phyloP scores from a whole-genome alignment of 2,888 invertebrate species.

The Gymnocheta viridis region DNA sequence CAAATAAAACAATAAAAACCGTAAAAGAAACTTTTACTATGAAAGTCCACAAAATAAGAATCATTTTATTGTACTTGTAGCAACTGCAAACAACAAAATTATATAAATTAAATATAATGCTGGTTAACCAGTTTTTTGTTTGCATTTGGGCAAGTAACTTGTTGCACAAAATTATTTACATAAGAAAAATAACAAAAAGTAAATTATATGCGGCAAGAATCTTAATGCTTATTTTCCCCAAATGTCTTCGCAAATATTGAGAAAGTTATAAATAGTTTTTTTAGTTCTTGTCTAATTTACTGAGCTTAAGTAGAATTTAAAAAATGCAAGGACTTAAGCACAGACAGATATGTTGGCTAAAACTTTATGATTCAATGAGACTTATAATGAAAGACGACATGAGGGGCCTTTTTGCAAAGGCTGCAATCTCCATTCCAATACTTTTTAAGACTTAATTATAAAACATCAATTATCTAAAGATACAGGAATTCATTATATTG shows the following conservation, averaged over 20 bases:
- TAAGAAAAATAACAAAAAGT: background rate
- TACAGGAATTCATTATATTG: no score
- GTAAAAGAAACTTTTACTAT: slow-evolving; percentile 43
- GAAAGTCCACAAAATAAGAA: slow-evolving; percentile 5
- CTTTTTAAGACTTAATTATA: no score
- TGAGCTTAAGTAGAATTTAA: background rate
- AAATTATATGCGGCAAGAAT: slow-evolving; percentile 12
- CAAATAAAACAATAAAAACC: slow-evolving; percentile 48
- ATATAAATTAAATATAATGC: slow-evolving; percentile 35
- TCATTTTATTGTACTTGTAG: slow-evolving; percentile 22
- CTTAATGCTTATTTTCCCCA: background rate
- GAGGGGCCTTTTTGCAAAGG: no score
- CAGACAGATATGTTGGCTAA: background rate
- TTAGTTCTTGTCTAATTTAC: background rate
- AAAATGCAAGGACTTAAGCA: background rate
- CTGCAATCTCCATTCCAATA: no score
- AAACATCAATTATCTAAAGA: no score
- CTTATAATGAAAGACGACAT: no score
- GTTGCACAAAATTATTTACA: slow-evolving; percentile 48
- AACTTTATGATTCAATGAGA: no score
- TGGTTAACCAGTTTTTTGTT: slow-evolving; percentile 19
- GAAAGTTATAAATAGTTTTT: slow-evolving; percentile 3
- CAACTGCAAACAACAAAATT: slow-evolving; percentile 43
- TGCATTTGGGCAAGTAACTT: slow-evolving; percentile 33
- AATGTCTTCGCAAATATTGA: background rate